Evolutionary conservation across 2,113 vertebrate species (phyloP).

Genomic region (Amblyornis subalaris): DNA sequence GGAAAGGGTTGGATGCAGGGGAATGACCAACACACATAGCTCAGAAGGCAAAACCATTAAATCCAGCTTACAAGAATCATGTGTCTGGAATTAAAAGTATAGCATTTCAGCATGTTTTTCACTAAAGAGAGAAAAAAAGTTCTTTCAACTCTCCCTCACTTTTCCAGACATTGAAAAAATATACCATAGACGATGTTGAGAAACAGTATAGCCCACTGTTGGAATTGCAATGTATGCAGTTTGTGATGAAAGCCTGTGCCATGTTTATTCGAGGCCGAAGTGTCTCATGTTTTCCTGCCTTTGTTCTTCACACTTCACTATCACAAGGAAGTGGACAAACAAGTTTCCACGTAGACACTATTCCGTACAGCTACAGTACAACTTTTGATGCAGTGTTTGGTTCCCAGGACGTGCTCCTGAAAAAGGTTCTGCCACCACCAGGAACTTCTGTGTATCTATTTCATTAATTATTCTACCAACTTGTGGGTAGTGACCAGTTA

Average conservation of each 20-base stretch:
- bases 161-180: background rate
- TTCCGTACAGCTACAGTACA: background rate
- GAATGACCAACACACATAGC: background rate
- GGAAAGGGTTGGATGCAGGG: background rate
- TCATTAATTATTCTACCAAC: background rate
- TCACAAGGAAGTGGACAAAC: background rate
- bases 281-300: background rate
- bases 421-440: background rate
- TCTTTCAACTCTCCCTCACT: background rate
- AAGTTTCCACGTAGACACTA: background rate
- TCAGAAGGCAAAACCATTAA: slow-evolving; percentile 28
- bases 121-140: background rate
- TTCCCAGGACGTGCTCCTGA: background rate
- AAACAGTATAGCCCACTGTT: background rate
- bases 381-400: background rate
- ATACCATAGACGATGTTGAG: background rate
- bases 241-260: background rate
- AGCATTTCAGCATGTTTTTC: background rate
- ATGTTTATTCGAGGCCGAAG: background rate
- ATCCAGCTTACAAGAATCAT: slow-evolving; percentile 20
- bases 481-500: background rate
- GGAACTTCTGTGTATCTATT: background rate
- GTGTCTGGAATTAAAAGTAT: slow-evolving; percentile 25
- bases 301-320: background rate
- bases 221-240: background rate